Evolutionary conservation across 2,113 vertebrate species (phyloP), one percentile per base, ranked within the genome.

Genomic region (Panthera uncia): DNA sequence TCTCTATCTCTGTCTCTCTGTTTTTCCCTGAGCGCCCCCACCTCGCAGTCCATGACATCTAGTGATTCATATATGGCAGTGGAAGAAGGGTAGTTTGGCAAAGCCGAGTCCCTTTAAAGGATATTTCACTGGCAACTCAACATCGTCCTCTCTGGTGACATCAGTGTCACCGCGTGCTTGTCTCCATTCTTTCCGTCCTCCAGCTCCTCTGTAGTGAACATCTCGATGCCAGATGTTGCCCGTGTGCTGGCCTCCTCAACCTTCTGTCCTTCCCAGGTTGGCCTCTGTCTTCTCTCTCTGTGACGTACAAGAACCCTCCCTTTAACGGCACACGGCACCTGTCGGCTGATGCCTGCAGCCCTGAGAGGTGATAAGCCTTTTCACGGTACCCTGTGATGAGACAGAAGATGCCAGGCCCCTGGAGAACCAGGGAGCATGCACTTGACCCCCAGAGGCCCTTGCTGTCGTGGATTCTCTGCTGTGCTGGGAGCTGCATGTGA

Each of bases 341-440:
- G 48, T 41, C 5, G 18, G 29, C 18, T 25, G 48, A 71, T 78
- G 23, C 38, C 38, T 0, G 0, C 69, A 63, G 15, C 48, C n/a
- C 29, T 25, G 12, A 38, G 45, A 69, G 50, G 41, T 2, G 8
- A 6, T 5, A 36, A 48, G 50, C 16, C 33, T 63, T 74, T 63
- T 57, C 13, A 2, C 1, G 16, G 23, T 0, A 0, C n/a, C 6
- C 0, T 3, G 66, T 4, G 7, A 14, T 19, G 29, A 21, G 10
- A 55, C 1, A 2, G 55, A 52, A 29, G 38, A 4, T 0, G 4
- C 36, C 16, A 1, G 4, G 25, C 23, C 61, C 87, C 33, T 1
- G 27, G 4, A 65, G 65, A 81, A 2, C 19, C 1, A 0, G 4
- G 9, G 57, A 5, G 10, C 0, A 1, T 14, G 31, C 45, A 19